Evolutionary conservation across 2,113 vertebrate species (phyloP).

Genomic region (Mastomys natalensis): DNA sequence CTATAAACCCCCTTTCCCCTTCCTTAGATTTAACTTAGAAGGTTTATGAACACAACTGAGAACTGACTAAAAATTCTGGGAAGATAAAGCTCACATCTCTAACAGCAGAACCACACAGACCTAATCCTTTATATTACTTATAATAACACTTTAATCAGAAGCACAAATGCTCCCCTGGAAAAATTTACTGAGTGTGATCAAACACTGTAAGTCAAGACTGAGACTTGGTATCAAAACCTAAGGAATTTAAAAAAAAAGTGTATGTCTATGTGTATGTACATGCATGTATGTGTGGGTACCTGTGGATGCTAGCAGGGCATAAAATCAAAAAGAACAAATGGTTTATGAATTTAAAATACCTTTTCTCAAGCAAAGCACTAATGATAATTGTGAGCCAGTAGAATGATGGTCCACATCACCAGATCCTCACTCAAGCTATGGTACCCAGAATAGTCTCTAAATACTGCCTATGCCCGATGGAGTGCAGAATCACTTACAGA

Average conservation of each 20-base stretch:
- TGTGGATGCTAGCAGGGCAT: not conserved
- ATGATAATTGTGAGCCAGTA: not conserved
- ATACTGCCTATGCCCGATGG: not conserved
- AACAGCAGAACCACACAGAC: not conserved
- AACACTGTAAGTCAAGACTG: slow-evolving; percentile 20
- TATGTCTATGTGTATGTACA: not conserved
- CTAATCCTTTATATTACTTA: slow-evolving; percentile 37
- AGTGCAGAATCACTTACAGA: not conserved
- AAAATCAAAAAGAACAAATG: slow-evolving; percentile 41
- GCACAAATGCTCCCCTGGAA: slow-evolving; percentile 3
- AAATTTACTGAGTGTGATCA: not conserved
- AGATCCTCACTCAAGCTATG: not conserved
- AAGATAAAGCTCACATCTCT: slow-evolving; percentile 17
- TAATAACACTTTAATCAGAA: not conserved
- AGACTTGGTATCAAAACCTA: not conserved
- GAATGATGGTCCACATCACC: not conserved
- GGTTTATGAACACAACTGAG: not conserved
- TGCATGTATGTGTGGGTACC: not conserved
- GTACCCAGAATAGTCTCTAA: slow-evolving; percentile 10
- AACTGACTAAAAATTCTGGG: slow-evolving; percentile 10
- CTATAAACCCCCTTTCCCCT: not conserved
- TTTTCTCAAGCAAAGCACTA: slow-evolving; percentile 29
- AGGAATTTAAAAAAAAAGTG: not conserved
- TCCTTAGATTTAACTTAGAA: slow-evolving; percentile 40
- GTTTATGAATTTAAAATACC: slow-evolving; percentile 6